A percentile compares a stretch with the other conserved stretches of the same genome.
Evolutionary conservation across 2,113 vertebrate genomes (phyloP).

Genomic region (Colaptes auratus): DNA sequence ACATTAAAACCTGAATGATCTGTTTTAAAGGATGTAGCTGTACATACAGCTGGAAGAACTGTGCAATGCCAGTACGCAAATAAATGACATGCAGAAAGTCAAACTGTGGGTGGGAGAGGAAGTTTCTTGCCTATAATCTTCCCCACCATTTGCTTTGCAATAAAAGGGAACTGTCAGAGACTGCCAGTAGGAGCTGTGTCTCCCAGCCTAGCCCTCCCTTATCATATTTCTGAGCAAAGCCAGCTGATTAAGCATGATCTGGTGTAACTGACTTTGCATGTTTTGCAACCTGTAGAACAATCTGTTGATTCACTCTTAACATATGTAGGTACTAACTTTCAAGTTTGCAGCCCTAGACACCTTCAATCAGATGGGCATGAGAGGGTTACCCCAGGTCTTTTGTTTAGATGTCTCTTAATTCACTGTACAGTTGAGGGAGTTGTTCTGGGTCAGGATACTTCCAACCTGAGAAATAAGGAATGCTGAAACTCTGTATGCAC

Average conservation of each 20-base stretch:
- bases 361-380: not conserved
- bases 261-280: constrained; percentile 17
- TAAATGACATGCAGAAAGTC: not conserved
- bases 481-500: not conserved
- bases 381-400: not conserved
- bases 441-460: not conserved
- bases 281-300: not conserved
- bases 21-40: not conserved
- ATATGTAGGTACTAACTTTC: not conserved
- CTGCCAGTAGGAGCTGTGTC: not conserved
- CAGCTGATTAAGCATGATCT: constrained; percentile 29
- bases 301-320: not conserved
- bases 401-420: not conserved
- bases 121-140: not conserved
- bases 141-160: not conserved
- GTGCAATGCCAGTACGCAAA: not conserved
- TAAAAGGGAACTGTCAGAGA: not conserved
- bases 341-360: not conserved
- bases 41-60: not conserved
- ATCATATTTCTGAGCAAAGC: not conserved
- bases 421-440: not conserved
- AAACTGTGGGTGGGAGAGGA: not conserved
- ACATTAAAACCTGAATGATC: not conserved
- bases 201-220: constrained; percentile 9
- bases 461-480: not conserved